These are phyloP conservation scores for Chascanopsetta lugubris DNA, from an alignment of 2,113 vertebrate genomes.

Conservation along the genomic window DNA sequence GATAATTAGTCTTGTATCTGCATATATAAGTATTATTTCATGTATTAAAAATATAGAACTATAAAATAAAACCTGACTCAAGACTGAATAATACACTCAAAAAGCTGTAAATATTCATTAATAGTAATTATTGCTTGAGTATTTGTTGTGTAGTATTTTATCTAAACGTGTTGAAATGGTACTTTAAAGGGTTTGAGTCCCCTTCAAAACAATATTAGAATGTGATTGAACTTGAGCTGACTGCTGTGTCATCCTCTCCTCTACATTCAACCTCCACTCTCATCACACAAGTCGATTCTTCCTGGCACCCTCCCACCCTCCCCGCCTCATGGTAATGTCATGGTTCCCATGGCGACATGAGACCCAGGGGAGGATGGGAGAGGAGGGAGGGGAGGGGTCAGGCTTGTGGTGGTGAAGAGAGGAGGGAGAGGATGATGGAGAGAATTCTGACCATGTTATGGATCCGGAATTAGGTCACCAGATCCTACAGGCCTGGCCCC, in stretches of 20 bases:
- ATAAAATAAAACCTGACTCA: too few relatives aligned
- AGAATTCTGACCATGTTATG: slow-evolving; percentile 50
- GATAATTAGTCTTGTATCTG: too few relatives aligned
- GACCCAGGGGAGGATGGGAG: neutral
- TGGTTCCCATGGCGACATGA: slow-evolving; percentile 59
- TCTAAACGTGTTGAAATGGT: neutral
- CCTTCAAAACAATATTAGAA: neutral
- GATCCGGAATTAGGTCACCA: slow-evolving; percentile 65
- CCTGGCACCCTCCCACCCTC: slow-evolving; percentile 21
- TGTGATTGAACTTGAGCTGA: neutral
- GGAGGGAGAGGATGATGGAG: slow-evolving; percentile 30
- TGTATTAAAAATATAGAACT: too few relatives aligned
- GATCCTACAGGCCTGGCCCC: slow-evolving; percentile 27
- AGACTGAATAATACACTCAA: too few relatives aligned
- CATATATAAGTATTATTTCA: too few relatives aligned
- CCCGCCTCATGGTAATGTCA: slow-evolving; percentile 51
- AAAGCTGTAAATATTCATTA: too few relatives aligned
- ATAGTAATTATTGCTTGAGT: neutral
- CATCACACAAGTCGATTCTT: slow-evolving; percentile 23
- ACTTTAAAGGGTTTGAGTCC: neutral
- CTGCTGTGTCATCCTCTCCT: slow-evolving; percentile 6
- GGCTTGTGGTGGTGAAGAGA: slow-evolving; percentile 7
- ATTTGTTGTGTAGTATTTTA: neutral
- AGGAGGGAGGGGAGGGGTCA: slow-evolving; percentile 7
- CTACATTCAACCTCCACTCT: slow-evolving; percentile 13